Base-by-base conservation (phyloP, 2,797 vertebrate species). In the Ceryle rudis region DNA sequence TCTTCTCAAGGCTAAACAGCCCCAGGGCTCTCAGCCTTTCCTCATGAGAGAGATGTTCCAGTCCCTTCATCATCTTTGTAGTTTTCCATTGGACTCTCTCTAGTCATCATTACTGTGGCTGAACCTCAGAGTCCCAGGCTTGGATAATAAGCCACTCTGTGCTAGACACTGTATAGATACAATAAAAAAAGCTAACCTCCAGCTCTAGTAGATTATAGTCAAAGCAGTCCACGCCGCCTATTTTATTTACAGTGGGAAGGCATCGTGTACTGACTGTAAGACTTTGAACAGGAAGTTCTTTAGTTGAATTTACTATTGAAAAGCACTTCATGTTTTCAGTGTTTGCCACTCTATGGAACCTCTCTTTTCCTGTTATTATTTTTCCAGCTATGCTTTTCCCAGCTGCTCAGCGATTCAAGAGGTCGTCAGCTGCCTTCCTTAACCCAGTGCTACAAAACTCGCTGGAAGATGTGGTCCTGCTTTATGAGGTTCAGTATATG, bases 391-490 rank as follows among this genome's bases (percentile, higher is more conserved):
- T 93, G 93, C 98, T 99, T 93, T 99, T 99, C 96, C 99, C 99
- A 46, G 98, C 98, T 69, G 99, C 99, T 41, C 97, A 98, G 21
- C 96, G 98, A 91, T 96, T 99, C 62, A 99, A 98, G 96, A 98
- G 99, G 21, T 99, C 98, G 6, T 97, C 98, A 3, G 96, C 98
- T 9, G 93, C 97, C 31, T 97, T 98, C 51, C 46, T 99, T 75
- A 98, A 99, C 93, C 99, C 99, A 2, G 95, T 98, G 21, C 98
- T 99, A 94, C 99, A 99, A 97, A 98, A 67, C 72, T 99, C 99
- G 0, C 85, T 98, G 95, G 98, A 99, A 62, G 99, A 99, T 2
- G 98, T 98, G 73, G 97, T 98, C 61, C 98, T 99, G 96, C 98
- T 99, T 39, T 99, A 98, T 57, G 99, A 99, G 99, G 99, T 99